Evolutionary conservation across 2,888 invertebrate species (phyloP).

Genomic region (Hesperia comma): DNA sequence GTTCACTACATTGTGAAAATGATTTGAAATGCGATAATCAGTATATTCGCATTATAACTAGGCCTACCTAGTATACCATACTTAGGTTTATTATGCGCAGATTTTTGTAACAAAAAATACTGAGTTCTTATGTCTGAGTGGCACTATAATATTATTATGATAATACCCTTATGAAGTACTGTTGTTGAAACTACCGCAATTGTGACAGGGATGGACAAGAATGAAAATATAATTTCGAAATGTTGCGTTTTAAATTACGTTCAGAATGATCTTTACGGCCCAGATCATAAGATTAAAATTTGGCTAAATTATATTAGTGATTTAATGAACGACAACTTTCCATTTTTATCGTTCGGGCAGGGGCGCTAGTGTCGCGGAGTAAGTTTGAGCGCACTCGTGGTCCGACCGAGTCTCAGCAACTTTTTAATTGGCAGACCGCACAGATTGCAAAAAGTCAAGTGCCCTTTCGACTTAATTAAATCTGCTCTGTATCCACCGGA

Average conservation of each 20-base stretch:
- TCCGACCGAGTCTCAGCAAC: constrained; percentile 61
- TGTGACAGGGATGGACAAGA: background rate
- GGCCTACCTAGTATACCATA: no score
- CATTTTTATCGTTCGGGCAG: constrained; percentile 13
- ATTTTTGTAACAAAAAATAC: no score
- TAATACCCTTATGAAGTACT: no score
- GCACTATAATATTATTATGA: no score
- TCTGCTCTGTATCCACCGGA: constrained; percentile 64
- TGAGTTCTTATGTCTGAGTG: no score
- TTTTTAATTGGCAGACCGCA: constrained; percentile 77
- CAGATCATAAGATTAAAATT: background rate
- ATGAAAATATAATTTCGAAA: background rate
- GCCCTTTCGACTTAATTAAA: constrained; percentile 74
- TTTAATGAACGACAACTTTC: constrained; percentile 4
- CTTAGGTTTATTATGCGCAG: no score
- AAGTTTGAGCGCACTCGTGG: constrained; percentile 64
- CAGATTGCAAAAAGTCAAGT: constrained; percentile 72
- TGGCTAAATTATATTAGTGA: background rate
- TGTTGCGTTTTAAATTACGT: background rate
- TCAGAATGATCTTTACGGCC: background rate
- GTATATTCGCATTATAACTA: no score
- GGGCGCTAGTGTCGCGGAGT: constrained; percentile 51
- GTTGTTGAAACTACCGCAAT: constrained; percentile 1
- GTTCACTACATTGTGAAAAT: no score
- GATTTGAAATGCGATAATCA: no score